Base-by-base conservation (phyloP, 2,888 invertebrate genomes). In the Argynnis bischoffii region DNA sequence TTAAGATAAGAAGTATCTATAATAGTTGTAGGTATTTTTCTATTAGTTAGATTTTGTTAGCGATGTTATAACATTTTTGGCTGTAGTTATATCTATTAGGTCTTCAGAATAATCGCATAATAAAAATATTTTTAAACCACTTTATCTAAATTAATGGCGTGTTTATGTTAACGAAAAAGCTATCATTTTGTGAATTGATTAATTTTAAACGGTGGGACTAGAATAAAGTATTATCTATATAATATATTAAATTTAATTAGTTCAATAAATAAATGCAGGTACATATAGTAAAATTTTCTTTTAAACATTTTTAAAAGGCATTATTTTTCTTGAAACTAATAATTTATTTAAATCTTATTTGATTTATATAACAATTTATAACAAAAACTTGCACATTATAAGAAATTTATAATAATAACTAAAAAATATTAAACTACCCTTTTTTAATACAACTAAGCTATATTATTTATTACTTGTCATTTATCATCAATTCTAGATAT, bases 351-450 rank as follows among this genome's bases (percentile, higher is more conserved):
- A 35, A 35, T 35, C 6, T 35, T 35, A 35, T 35, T 35, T 35
- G 6, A 35, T 35, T 8, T 35, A 35, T 35, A 11, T 41, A 41
- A 8, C 35, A 41, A 41, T 41, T 41, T 2, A 41, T 11, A 41
- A 41, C 11, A 41, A 41, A 6, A 35, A 18, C 18, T 35, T 41
- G 35, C 11, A 41, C n/a, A 55, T 31, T n/a, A n/a, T 11, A 55
- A n/a, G 16, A 35, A 5, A 55, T 35, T 55, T 31, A 15, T 4
- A 41, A 14, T 13, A 8, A 13, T 11, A 15, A 8, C 6, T 47
- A 11, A 11, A 57, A 57, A 59, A 59, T 26, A 59, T 59, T 2
- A 48, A 21, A 59, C 57, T 59, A 59, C 57, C 57, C 57, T 57
- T 57, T 21, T 21, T 57, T 57, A 21, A 6, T 41, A 8, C 18